These are phyloP conservation scores for Smutsia gigantea DNA, from an alignment of 2,797 vertebrate genomes.

Conservation along the genomic window DNA sequence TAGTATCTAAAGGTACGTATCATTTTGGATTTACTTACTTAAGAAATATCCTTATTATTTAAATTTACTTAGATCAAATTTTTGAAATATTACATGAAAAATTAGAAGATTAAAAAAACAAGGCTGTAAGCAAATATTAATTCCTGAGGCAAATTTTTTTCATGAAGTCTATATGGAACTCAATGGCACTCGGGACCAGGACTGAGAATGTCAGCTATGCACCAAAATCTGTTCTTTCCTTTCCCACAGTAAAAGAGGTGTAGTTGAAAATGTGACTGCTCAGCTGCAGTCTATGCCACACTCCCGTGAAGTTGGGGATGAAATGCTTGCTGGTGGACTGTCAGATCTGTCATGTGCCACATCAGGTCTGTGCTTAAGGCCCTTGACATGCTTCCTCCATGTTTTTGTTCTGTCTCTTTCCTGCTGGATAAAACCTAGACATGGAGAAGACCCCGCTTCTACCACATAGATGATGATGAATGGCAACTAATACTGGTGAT, in stretches of 20 bases:
- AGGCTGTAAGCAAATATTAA: neutral
- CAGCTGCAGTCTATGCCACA: no score
- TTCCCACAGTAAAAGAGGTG: neutral
- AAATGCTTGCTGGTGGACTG: neutral
- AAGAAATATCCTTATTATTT: neutral
- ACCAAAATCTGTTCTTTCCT: neutral
- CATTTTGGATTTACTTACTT: neutral
- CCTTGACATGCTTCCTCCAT: neutral
- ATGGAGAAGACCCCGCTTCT: neutral
- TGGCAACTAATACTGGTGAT: neutral
- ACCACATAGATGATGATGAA: neutral
- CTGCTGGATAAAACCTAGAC: neutral
- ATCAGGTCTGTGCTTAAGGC: neutral
- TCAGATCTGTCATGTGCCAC: neutral
- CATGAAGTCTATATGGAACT: neutral
- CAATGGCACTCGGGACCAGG: neutral
- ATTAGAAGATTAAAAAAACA: neutral
- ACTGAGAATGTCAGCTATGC: neutral
- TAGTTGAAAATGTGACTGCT: neutral
- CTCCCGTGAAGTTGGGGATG: neutral
- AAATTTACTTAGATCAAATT: constrained; percentile 8
- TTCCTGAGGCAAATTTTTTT: neutral
- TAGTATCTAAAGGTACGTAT: neutral
- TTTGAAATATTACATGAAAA: neutral
- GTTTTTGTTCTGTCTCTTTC: neutral